Percentiles rank a stretch among this genome's conserved stretches.
Conservation (phyloP, 2,113 vertebrate species). For the Motacilla alba region DNA sequence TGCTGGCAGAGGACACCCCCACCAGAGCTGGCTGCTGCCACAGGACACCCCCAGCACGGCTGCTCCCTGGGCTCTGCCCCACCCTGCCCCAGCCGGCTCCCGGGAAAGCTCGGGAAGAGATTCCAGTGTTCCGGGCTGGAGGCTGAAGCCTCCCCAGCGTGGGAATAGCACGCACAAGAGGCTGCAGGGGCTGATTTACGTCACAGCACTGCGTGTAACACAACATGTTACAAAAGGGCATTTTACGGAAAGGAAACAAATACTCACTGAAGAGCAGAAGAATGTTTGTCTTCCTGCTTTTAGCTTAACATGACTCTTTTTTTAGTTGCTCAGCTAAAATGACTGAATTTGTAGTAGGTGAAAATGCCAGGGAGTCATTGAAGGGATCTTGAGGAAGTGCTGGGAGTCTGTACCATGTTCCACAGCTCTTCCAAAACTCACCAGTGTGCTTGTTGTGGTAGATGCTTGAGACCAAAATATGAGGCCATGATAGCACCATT, state of each 20-base stretch:
- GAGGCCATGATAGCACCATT: neutral
- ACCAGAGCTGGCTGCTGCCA: neutral
- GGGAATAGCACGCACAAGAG: conserved; percentile 32
- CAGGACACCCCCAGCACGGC: neutral
- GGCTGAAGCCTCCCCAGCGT: neutral
- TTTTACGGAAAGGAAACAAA: conserved; percentile 54
- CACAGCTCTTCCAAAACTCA: neutral
- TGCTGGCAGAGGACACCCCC: neutral
- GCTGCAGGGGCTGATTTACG: conserved; percentile 52
- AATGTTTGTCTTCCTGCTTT: conserved; percentile 60
- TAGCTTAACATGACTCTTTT: neutral
- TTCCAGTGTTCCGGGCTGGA: neutral
- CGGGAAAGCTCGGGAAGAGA: neutral
- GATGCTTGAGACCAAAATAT: neutral
- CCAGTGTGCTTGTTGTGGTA: neutral
- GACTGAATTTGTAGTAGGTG: neutral
- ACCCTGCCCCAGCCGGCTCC: neutral
- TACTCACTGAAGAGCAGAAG: neutral
- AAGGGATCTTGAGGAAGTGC: conserved; percentile 9
- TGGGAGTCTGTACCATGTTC: neutral
- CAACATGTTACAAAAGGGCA: conserved; percentile 40
- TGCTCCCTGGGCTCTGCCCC: neutral
- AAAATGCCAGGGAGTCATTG: neutral
- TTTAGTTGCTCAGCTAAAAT: neutral
- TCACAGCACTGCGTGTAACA: conserved; percentile 4